Base-by-base conservation (phyloP, 2,797 vertebrate species). In the Triplophysa bombifrons region DNA sequence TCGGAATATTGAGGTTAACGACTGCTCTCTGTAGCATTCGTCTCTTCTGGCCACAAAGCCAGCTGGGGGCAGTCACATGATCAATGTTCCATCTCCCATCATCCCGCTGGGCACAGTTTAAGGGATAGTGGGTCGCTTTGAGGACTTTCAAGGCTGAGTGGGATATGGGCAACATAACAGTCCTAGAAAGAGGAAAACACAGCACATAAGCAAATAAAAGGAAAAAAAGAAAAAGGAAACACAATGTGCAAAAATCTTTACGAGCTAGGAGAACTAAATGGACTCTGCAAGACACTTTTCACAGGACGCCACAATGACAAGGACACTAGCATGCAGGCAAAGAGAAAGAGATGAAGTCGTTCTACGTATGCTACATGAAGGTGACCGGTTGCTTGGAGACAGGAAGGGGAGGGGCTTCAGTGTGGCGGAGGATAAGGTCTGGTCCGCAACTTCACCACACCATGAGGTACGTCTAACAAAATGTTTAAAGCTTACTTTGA, bases 101-200 rank as follows among this genome's bases (percentile, higher is more conserved):
- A 94, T 96, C 95, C 95, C 94, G 94, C 95, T 93, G 94, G 95
- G 93, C 94, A 98, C 95, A 96, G 96, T 90, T 94, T 96, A 96
- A 96, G 96, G 96, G 96, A 97, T 97, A 99, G 97, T 99, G 98
- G 97, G 98, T 99, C 97, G 98, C 98, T 99, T 99, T 99, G 97
- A 98, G 98, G 97, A 97, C 98, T 99, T 99, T 99, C 97, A 98
- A 97, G 98, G 97, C 96, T 95, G 96, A 96, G 96, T 96, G 97
- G 97, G 95, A 96, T 96, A 95, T 98, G 97, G 97, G 97, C 97
- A 98, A 99, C 95, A 99, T 97, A 99, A 98, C 97, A 95, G 96
- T 99, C 98, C 98, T 99, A 97, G 97, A 99, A 97, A 98, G 97
- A 99, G 97, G 97, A 98, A 96, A 95, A 99, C 97, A 99, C 95